Conservation (phyloP, 2,113 vertebrate genomes). For the Galbula dea region DNA sequence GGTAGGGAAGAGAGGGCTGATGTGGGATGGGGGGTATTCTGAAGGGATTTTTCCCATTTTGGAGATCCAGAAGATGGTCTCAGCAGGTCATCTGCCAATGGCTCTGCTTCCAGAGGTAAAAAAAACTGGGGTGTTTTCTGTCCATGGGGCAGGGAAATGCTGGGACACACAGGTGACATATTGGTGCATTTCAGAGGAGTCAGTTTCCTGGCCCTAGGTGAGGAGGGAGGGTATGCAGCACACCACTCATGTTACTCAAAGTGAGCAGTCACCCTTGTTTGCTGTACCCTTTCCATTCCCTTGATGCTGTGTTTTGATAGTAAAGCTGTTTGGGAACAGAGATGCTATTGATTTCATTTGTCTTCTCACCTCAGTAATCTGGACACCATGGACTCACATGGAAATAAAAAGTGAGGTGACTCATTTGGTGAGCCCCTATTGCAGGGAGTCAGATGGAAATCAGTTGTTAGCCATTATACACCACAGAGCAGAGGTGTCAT, state of each 20-base stretch:
- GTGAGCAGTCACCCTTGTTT: neutral
- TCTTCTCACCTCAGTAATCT: neutral
- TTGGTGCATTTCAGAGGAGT: neutral
- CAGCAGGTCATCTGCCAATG: fast-evolving
- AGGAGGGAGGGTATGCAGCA: neutral
- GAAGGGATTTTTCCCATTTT: neutral
- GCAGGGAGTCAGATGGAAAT: conserved; percentile 12
- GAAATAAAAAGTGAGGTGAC: neutral
- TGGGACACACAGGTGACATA: neutral
- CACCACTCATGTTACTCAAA: neutral
- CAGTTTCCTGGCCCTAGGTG: neutral
- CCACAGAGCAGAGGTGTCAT: neutral
- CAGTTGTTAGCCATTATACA: neutral
- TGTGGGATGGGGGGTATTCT: neutral
- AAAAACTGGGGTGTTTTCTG: neutral
- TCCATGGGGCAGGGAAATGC: neutral
- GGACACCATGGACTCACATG: neutral
- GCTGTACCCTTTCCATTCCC: neutral
- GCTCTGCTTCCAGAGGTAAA: neutral
- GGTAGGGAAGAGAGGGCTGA: neutral
- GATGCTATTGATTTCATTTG: conserved; percentile 1
- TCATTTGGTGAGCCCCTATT: conserved; percentile 15
- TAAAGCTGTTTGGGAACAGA: neutral
- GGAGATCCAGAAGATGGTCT: neutral
- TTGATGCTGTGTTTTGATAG: neutral